Conservation (phyloP, 2,797 vertebrate species). For the Cynodonichthys magdalenae region DNA sequence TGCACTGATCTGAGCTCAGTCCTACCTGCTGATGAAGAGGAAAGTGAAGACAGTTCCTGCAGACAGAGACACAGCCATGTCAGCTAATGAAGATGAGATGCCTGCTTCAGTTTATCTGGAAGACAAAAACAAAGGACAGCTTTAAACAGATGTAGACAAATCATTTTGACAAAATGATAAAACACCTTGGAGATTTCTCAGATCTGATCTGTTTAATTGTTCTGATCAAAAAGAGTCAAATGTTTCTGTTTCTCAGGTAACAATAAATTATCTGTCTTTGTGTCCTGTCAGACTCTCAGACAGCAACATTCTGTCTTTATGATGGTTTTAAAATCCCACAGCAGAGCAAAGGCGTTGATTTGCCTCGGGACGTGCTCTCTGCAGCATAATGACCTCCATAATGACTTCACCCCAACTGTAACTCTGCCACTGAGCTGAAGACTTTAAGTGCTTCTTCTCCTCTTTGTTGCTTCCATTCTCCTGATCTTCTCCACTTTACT, state of each 20-base stretch:
- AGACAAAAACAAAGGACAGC: constrained; percentile 38
- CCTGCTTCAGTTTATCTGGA: constrained; percentile 76
- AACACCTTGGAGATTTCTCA: constrained; percentile 14
- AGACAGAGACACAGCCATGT: constrained; percentile 71
- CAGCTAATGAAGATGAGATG: constrained; percentile 50
- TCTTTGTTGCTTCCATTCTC: constrained; percentile 15
- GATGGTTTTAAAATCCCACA: constrained; percentile 24
- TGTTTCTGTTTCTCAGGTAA: constrained; percentile 25
- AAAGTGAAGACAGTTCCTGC: constrained; percentile 70
- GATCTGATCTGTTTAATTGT: no score
- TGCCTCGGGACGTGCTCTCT: constrained; percentile 34
- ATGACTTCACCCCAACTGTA: constrained; percentile 41
- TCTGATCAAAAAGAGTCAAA: no score
- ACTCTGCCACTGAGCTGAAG: constrained; percentile 23
- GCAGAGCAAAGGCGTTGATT: constrained; percentile 5
- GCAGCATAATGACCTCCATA: constrained; percentile 53
- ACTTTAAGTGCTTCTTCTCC: constrained; percentile 50
- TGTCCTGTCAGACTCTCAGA: constrained; percentile 17
- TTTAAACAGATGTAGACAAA: constrained; percentile 16
- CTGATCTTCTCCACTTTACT: constrained; percentile 20
- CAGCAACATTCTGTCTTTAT: constrained; percentile 8
- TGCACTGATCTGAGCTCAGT: constrained; percentile 9
- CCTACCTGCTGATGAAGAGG: constrained; percentile 83
- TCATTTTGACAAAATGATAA: constrained; percentile 7
- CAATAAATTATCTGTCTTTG: neutral